Percentiles rank a stretch among this genome's conserved stretches.
Evolutionary conservation across 2,888 invertebrate species (phyloP).

Genomic region (Nemapogon koenigi): DNA sequence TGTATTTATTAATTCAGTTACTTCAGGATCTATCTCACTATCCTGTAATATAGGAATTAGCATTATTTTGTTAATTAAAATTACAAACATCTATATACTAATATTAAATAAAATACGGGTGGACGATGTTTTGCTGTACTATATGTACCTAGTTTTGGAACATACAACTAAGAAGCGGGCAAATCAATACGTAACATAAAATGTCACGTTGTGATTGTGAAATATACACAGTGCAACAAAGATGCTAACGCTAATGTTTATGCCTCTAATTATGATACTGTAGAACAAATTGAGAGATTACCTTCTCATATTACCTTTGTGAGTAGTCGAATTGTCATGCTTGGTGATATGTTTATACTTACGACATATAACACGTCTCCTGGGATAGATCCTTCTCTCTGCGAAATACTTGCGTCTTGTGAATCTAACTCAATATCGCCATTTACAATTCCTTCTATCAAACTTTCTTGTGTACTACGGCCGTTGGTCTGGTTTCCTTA

Average conservation of each 20-base stretch:
- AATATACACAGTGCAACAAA: slow-evolving; percentile 47
- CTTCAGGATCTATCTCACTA: slow-evolving; percentile 68
- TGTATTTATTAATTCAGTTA: slow-evolving; percentile 70
- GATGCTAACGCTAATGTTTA: too few species aligned
- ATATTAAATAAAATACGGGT: slow-evolving; percentile 4
- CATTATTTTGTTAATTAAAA: too few species aligned
- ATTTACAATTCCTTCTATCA: slow-evolving; percentile 55
- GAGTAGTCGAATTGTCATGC: slow-evolving; percentile 32
- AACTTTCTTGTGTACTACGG: slow-evolving; percentile 52
- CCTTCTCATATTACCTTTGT: slow-evolving; percentile 26
- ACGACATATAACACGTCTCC: slow-evolving; percentile 47
- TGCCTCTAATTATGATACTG: slow-evolving; percentile 52
- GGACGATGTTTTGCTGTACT: slow-evolving; percentile 1
- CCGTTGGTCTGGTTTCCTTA: slow-evolving; percentile 55
- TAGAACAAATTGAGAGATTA: slow-evolving; percentile 49
- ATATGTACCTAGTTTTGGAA: slow-evolving; percentile 20
- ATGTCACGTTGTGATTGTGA: slow-evolving; percentile 52
- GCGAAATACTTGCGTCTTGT: slow-evolving; percentile 53
- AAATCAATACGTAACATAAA: slow-evolving; percentile 49
- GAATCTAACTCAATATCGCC: slow-evolving; percentile 55
- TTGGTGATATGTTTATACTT: slow-evolving; percentile 42
- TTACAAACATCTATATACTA: too few species aligned
- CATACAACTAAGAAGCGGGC: slow-evolving; percentile 27
- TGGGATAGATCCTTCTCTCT: slow-evolving; percentile 36
- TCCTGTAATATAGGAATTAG: slow-evolving; percentile 31